phyloP scores from a whole-genome alignment of 2,797 vertebrate species.

The Balearica regulorum region DNA sequence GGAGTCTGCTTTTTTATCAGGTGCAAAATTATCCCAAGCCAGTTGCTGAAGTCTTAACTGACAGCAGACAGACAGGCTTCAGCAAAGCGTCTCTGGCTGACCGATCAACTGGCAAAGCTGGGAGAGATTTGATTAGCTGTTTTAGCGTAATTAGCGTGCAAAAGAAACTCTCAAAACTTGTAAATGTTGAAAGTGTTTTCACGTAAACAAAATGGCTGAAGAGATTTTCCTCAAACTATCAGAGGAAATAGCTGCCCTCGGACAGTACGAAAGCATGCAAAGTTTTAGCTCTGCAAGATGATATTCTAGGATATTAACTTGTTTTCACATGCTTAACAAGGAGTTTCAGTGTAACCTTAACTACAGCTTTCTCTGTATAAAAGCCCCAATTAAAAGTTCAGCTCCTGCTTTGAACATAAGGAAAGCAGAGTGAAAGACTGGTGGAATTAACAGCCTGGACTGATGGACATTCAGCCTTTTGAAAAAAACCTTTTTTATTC shows the following conservation, averaged over 20 bases:
- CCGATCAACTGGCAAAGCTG: background rate
- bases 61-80: background rate
- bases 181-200: slow-evolving; percentile 2
- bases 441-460: slow-evolving; percentile 27
- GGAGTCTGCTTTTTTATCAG: background rate
- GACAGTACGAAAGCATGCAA: background rate
- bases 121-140: background rate
- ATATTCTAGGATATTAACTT: slow-evolving; percentile 35
- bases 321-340: slow-evolving; percentile 47
- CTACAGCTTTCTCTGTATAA: slow-evolving; percentile 34
- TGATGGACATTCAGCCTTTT: slow-evolving; percentile 52
- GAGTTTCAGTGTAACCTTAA: slow-evolving; percentile 38
- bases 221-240: background rate
- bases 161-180: background rate
- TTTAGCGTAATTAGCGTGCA: background rate
- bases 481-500: slow-evolving; percentile 20
- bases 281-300: background rate
- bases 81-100: background rate
- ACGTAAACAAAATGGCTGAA: background rate
- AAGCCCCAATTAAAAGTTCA: slow-evolving; percentile 62
- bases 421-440: slow-evolving; percentile 44
- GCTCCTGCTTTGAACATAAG: slow-evolving; percentile 47
- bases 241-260: background rate
- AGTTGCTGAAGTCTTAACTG: background rate
- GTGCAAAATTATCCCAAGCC: background rate